Conservation (phyloP, 2,113 vertebrate genomes). For the Pavo muticus region DNA sequence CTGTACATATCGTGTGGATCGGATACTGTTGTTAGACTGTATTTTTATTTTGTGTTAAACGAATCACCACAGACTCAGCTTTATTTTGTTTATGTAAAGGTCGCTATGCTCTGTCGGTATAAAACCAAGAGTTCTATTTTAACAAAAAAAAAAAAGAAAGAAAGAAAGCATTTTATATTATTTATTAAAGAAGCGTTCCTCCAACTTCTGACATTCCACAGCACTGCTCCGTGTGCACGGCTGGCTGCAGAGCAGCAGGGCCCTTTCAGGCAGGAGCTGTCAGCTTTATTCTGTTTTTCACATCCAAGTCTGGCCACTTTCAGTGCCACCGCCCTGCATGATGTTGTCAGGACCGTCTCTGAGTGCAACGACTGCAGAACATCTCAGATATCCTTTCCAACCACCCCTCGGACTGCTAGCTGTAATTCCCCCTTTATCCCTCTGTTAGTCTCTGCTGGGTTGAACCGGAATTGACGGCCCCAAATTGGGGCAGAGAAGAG, state of each 20-base stretch:
- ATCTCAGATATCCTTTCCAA: not conserved
- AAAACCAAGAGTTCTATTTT: slow-evolving; percentile 78
- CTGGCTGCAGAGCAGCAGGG: not conserved
- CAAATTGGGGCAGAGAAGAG: fast-evolving
- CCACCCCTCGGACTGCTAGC: fast-evolving
- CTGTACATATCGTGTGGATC: slow-evolving; percentile 70
- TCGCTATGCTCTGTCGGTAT: slow-evolving; percentile 62
- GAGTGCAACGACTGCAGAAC: not conserved
- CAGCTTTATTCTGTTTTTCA: slow-evolving; percentile 76
- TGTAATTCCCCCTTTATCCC: not conserved
- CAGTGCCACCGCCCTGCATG: too few relatives aligned
- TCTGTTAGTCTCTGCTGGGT: not conserved
- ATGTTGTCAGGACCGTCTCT: not conserved
- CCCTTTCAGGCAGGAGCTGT: slow-evolving; percentile 49
- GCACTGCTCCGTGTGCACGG: slow-evolving; percentile 34
- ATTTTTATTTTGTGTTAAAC: slow-evolving; percentile 77
- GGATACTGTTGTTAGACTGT: slow-evolving; percentile 67
- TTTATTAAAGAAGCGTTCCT: slow-evolving; percentile 78
- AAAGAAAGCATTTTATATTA: slow-evolving; percentile 75
- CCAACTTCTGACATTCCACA: slow-evolving; percentile 72
- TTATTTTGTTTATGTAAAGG: slow-evolving; percentile 77
- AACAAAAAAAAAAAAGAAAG: slow-evolving; percentile 17
- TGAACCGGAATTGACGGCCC: not conserved
- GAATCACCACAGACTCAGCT: slow-evolving; percentile 68
- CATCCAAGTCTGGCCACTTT: not conserved